phyloP scores from a whole-genome alignment of 2,888 invertebrate genomes.

The Ferdinandea cuprea region DNA sequence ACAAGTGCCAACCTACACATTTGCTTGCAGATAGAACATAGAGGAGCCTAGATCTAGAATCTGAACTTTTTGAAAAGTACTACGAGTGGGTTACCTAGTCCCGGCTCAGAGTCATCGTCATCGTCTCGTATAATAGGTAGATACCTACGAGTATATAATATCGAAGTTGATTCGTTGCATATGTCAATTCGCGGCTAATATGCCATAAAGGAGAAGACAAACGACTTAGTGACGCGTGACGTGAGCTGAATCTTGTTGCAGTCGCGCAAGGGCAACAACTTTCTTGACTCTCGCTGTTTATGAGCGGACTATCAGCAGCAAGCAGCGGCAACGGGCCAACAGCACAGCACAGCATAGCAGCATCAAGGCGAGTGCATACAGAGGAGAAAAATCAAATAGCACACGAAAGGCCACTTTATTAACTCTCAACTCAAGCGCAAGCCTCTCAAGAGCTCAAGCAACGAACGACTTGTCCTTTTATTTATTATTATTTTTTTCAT shows the following conservation, averaged over 20 bases:
- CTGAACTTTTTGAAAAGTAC: slow-evolving; percentile 38
- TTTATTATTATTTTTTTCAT: not conserved
- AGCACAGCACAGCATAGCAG: slow-evolving; percentile 33
- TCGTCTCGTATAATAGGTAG: no score
- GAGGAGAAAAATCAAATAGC: slow-evolving; percentile 69
- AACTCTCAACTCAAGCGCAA: slow-evolving; percentile 56
- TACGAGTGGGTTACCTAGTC: slow-evolving; percentile 30
- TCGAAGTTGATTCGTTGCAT: slow-evolving; percentile 50
- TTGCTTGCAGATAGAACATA: slow-evolving; percentile 16
- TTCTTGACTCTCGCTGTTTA: slow-evolving; percentile 60
- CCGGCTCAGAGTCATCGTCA: not conserved
- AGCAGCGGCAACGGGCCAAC: not conserved
- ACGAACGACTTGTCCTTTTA: slow-evolving; percentile 51
- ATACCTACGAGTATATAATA: no score
- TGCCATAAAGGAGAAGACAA: slow-evolving; percentile 75
- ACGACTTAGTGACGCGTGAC: slow-evolving; percentile 74
- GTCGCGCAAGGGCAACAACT: slow-evolving; percentile 74
- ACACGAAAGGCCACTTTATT: slow-evolving; percentile 74
- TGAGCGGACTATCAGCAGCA: slow-evolving; percentile 1
- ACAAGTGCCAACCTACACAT: slow-evolving; percentile 48
- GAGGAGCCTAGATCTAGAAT: slow-evolving; percentile 26
- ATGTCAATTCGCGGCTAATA: slow-evolving; percentile 69
- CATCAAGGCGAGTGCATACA: slow-evolving; percentile 38
- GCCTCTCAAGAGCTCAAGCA: not conserved
- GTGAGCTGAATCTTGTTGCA: slow-evolving; percentile 73